Evolutionary conservation across 2,888 invertebrate species (phyloP).

Genomic region (Seladonia tumulorum): DNA sequence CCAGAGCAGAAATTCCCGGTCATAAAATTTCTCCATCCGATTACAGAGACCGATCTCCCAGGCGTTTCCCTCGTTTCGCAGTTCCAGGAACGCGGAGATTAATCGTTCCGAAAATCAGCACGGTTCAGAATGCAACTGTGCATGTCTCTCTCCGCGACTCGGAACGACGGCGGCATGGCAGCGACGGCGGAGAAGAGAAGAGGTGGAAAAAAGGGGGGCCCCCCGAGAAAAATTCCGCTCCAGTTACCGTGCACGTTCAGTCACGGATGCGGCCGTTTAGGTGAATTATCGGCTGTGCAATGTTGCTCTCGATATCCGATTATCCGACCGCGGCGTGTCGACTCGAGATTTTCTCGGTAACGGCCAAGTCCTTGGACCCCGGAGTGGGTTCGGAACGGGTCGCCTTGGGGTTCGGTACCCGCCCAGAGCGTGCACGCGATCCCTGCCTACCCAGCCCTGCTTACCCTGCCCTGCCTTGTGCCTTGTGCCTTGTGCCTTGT

Average conservation of each 20-base stretch:
- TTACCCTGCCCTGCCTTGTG: neutral
- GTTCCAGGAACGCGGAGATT: neutral
- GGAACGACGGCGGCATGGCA: neutral
- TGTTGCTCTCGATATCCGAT: conserved; percentile 48
- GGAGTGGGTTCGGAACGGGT: conserved; percentile 64
- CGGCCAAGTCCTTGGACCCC: conserved; percentile 81
- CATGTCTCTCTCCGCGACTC: conserved; percentile 3
- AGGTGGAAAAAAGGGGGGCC: conserved; percentile 2
- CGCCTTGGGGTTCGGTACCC: conserved; percentile 81
- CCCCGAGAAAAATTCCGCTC: conserved; percentile 31
- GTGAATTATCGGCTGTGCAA: conserved; percentile 52
- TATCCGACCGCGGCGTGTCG: conserved; percentile 43
- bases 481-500: neutral
- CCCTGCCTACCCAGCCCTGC: conserved; percentile 22
- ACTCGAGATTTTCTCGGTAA: conserved; percentile 81
- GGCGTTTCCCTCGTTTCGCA: conserved; percentile 4
- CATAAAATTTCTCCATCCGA: conserved; percentile 4
- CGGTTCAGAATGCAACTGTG: conserved; percentile 11
- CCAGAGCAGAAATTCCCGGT: neutral
- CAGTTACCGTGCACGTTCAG: conserved; percentile 42
- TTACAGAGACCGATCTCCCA: conserved; percentile 1
- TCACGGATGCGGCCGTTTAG: conserved; percentile 54
- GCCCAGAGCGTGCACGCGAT: conserved; percentile 83
- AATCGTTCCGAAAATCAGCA: conserved; percentile 12
- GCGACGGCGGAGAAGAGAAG: neutral